phyloP scores from a whole-genome alignment of 1,140 invertebrate genomes.

The Cotesia glomerata region DNA sequence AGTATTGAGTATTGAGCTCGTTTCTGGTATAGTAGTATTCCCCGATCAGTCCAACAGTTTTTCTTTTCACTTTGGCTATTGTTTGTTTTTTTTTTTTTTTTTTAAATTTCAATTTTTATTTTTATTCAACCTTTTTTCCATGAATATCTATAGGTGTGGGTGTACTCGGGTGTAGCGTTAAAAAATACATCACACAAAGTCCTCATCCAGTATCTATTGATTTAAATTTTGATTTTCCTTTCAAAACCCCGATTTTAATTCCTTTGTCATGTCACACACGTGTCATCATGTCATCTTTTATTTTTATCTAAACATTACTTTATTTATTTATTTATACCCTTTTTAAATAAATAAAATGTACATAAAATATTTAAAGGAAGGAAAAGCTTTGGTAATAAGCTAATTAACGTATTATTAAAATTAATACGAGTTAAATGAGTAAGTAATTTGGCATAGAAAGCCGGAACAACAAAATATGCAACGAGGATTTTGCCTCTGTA shows the following conservation, averaged over 20 bases:
- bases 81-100: too few relatives aligned
- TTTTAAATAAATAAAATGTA: neutral
- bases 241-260: too few relatives aligned
- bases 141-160: neutral
- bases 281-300: neutral
- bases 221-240: too few relatives aligned
- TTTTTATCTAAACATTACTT: too few relatives aligned
- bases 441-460: slow-evolving; percentile 7
- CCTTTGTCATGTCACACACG: too few relatives aligned
- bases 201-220: too few relatives aligned
- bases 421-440: neutral
- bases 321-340: slow-evolving; percentile 12
- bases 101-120: neutral
- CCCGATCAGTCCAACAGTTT: neutral
- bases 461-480: slow-evolving; percentile 15
- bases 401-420: neutral
- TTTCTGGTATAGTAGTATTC: too few relatives aligned
- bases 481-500: neutral
- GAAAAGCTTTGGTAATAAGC: neutral
- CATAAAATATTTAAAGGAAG: neutral
- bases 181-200: neutral
- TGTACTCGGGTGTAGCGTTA: neutral
- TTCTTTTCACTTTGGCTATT: neutral
- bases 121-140: too few relatives aligned
- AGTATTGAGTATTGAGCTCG: too few relatives aligned